Base-by-base conservation (phyloP, 1,140 invertebrate genomes). In the Diprion similis region DNA sequence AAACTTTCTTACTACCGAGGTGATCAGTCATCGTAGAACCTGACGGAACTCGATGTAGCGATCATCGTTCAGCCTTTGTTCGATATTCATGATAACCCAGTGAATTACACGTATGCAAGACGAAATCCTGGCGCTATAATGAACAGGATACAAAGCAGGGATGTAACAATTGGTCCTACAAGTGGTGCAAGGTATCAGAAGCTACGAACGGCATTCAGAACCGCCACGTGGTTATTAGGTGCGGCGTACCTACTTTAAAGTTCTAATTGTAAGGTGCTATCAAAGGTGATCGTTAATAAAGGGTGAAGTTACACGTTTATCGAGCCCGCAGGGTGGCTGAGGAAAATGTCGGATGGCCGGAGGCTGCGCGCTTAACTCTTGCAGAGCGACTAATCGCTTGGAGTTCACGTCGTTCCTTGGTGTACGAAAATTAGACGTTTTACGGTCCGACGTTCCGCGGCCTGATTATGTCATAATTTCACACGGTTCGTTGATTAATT, bases 401-500 rank as follows among this genome's bases (percentile, higher is more conserved):
- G n/a, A 59, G 9, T 17, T 59, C n/a, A 17, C 51, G 11, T 13
- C 51, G 11, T 59, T 9, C 51, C 11, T 59, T 0, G 51, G n/a
- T 59, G n/a, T 17, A 59, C 11, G 51, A 59, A 59, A 17, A 59
- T 59, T 59, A 17, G 51, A 59, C n/a, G 51, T 59, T 59, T 59
- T 59, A 59, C 51, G 51, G 51, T 59, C 51, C 9, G 51, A 59
- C 51, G 51, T 59, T 59, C 11, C 51, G 9, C 51, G 51, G n/a
- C 51, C 11, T 59, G 51, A 17, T 59, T 59, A 59, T 59, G 51
- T 59, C 51, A 17, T 13, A 59, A 59, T 59, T 59, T 59, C 8
- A 17, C 51, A 59, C n/a, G 51, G 51, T 59, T 59, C 51, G n/a
- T 8, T 59, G 51, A 59, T 59, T 59, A 59, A 59, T 59, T 59